These are phyloP conservation scores for Montifringilla adamsi DNA, from an alignment of 2,113 vertebrate species.

Conservation along the genomic window DNA sequence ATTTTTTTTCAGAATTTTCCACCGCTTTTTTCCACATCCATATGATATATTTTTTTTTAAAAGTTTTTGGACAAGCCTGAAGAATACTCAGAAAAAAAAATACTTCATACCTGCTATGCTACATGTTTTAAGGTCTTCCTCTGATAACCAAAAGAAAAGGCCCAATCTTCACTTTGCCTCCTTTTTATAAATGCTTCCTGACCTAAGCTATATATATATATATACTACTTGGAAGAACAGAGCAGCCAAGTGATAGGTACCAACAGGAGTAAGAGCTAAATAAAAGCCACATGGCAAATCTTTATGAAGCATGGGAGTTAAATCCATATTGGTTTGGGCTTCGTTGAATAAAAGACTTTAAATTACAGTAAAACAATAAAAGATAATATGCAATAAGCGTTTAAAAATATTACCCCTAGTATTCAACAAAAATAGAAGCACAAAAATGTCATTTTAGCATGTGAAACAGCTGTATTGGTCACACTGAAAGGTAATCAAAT, in stretches of 20 bases:
- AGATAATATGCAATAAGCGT: not conserved
- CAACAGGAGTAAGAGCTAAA: not conserved
- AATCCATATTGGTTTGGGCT: not conserved
- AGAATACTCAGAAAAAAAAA: not conserved
- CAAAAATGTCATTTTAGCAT: not conserved
- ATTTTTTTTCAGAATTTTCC: not conserved
- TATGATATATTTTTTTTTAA: not conserved
- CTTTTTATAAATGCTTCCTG: not conserved
- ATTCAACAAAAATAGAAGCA: not conserved
- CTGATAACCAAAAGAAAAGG: not conserved
- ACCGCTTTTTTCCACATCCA: not conserved
- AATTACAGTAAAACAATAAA: not conserved
- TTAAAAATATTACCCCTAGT: not conserved
- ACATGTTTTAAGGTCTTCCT: not conserved
- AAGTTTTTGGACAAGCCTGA: not conserved
- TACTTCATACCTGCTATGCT: fast-evolving
- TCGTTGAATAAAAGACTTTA: not conserved
- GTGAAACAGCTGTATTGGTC: not conserved
- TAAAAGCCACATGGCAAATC: not conserved
- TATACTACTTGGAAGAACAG: not conserved
- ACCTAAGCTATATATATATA: not conserved
- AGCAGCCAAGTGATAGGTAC: not conserved
- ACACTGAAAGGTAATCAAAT: not conserved
- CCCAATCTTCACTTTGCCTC: not conserved
- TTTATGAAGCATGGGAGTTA: not conserved